phyloP scores from a whole-genome alignment of 2,113 vertebrate genomes.

The Alces alces region DNA sequence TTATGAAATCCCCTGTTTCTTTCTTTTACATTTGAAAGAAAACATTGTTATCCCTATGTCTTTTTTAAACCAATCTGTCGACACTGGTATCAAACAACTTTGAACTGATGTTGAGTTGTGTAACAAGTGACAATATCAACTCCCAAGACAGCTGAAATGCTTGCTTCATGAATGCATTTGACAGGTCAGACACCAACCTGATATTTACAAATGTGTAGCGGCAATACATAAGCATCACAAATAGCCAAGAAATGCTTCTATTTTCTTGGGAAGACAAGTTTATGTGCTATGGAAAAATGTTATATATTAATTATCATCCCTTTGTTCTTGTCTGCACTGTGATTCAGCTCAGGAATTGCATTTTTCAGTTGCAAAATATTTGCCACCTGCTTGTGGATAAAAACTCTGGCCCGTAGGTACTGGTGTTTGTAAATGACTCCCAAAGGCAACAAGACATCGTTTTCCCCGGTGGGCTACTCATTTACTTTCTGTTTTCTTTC shows the following conservation, averaged over 20 bases:
- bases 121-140: constrained; percentile 79
- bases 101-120: constrained; percentile 78
- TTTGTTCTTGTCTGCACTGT: constrained; percentile 56
- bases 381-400: constrained; percentile 68
- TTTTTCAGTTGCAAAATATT: constrained; percentile 65
- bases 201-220: constrained; percentile 74
- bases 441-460: constrained; percentile 66
- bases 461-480: constrained; percentile 77
- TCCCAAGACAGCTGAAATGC: constrained; percentile 77
- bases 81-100: constrained; percentile 83
- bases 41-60: constrained; percentile 77
- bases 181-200: constrained; percentile 79
- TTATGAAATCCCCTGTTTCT: constrained; percentile 69
- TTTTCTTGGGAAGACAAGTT: constrained; percentile 56
- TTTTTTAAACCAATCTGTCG: constrained; percentile 76
- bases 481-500: constrained; percentile 79
- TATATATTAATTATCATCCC: constrained; percentile 70
- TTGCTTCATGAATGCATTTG: constrained; percentile 81
- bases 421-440: constrained; percentile 78
- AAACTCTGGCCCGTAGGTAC: constrained; percentile 67
- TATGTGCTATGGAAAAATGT: constrained; percentile 56
- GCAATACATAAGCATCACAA: constrained; percentile 62
- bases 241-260: constrained; percentile 54
- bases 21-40: constrained; percentile 78
- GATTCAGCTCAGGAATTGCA: constrained; percentile 58